A percentile compares a stretch with the other conserved stretches of the same genome.
These are phyloP conservation scores for Cetonia aurata DNA, from an alignment of 2,888 invertebrate species.

Conservation along the genomic window DNA sequence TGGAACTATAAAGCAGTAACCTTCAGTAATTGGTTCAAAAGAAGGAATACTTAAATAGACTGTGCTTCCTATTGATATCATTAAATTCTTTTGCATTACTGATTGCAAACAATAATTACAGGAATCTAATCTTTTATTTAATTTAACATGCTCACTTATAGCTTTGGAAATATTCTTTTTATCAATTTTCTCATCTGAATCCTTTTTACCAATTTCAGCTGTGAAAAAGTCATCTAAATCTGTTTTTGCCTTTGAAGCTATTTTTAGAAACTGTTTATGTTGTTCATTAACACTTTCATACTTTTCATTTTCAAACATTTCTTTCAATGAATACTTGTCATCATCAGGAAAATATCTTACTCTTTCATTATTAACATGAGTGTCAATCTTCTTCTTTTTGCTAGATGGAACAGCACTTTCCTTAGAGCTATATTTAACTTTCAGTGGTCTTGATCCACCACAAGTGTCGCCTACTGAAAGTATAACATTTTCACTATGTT, in stretches of 20 bases:
- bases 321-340: constrained; percentile 86
- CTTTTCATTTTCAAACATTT: constrained; percentile 89
- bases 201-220: constrained; percentile 79
- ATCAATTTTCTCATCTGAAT: constrained; percentile 73
- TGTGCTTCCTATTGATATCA: constrained; percentile 84
- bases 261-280: constrained; percentile 82
- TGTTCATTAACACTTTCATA: constrained; percentile 84
- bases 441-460: constrained; percentile 74
- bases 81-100: constrained; percentile 84
- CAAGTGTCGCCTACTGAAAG: constrained; percentile 76
- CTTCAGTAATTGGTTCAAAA: constrained; percentile 82
- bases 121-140: constrained; percentile 79
- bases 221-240: constrained; percentile 90
- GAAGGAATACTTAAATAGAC: constrained; percentile 89
- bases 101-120: constrained; percentile 90
- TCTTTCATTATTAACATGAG: constrained; percentile 80
- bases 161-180: constrained; percentile 75
- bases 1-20: constrained; percentile 90
- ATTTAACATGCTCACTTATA: constrained; percentile 79
- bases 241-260: constrained; percentile 77
- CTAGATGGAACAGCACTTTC: constrained; percentile 67
- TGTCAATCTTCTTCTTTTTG: constrained; percentile 74
- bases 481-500: constrained; percentile 70
- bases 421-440: constrained; percentile 63
- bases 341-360: constrained; percentile 90